Evolutionary conservation across 1,140 invertebrate genomes (phyloP).

Genomic region (Drosophila tani): DNA sequence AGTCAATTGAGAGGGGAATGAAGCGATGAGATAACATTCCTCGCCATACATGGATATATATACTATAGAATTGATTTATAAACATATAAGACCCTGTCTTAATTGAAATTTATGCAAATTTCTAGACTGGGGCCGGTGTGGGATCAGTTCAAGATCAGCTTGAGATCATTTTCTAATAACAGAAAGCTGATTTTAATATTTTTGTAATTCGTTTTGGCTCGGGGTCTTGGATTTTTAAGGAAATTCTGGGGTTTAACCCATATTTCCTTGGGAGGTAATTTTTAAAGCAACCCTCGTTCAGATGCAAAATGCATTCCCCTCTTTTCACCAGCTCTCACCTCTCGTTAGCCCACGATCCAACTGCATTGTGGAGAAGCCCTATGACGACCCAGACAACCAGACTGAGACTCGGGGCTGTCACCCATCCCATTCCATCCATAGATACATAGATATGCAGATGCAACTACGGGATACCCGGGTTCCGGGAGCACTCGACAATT

Average conservation of each 20-base stretch:
- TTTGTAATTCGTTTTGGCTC: too few species aligned
- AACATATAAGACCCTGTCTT: slow-evolving; percentile 3
- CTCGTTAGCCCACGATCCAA: background rate
- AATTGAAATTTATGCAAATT: slow-evolving; percentile 49
- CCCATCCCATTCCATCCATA: background rate
- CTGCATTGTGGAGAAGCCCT: slow-evolving; percentile 34
- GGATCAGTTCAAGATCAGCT: background rate
- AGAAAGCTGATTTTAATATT: too few species aligned
- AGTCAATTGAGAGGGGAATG: slow-evolving; percentile 38
- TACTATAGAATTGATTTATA: slow-evolving; percentile 13
- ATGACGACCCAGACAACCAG: slow-evolving; percentile 26
- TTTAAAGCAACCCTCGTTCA: slow-evolving; percentile 1
- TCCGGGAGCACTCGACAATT: slow-evolving; percentile 1
- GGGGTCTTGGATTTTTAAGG: background rate
- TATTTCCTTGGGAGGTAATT: background rate
- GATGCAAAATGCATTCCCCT: slow-evolving; percentile 1
- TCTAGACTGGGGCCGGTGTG: background rate
- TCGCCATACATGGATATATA: background rate
- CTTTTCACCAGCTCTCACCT: background rate
- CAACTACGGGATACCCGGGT: slow-evolving; percentile 6
- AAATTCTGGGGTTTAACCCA: background rate
- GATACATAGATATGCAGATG: background rate
- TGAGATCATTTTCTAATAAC: slow-evolving; percentile 2
- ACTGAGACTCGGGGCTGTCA: slow-evolving; percentile 2
- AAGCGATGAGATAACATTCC: slow-evolving; percentile 12